Percentiles rank a stretch among this genome's conserved stretches.
Evolutionary conservation across 2,888 invertebrate genomes (phyloP).

Genomic region (Ichneumoninae sp.): DNA sequence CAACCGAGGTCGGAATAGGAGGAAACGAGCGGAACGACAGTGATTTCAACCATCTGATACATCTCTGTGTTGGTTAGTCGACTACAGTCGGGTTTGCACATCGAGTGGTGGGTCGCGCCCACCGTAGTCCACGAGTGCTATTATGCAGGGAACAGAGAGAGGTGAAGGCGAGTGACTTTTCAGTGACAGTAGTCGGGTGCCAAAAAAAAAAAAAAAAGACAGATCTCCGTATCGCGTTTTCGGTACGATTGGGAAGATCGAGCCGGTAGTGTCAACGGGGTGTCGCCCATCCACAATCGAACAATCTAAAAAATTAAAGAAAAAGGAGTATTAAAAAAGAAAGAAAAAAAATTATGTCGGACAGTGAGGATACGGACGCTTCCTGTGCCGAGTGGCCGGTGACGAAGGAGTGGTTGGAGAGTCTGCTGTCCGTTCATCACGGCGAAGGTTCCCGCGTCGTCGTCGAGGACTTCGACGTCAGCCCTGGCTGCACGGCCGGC

Average conservation of each 20-base stretch:
- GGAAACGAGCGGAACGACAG: slow-evolving; percentile 68
- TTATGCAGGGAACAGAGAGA: slow-evolving; percentile 27
- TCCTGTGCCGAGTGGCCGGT: slow-evolving; percentile 85
- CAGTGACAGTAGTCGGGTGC: neutral
- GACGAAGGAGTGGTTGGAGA: slow-evolving; percentile 86
- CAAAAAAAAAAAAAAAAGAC: neutral
- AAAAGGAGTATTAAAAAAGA: neutral
- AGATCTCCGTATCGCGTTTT: neutral
- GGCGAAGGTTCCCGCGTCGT: slow-evolving; percentile 78
- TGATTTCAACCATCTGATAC: slow-evolving; percentile 1
- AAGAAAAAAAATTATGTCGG: slow-evolving; percentile 83
- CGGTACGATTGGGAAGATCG: neutral
- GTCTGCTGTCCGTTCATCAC: slow-evolving; percentile 85
- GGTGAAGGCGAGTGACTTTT: slow-evolving; percentile 21
- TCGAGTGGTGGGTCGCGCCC: slow-evolving; percentile 57
- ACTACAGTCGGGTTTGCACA: slow-evolving; percentile 3
- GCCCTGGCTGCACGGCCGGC: slow-evolving; percentile 87
- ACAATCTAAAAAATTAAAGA: neutral
- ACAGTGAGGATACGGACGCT: slow-evolving; percentile 85
- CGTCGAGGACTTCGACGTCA: slow-evolving; percentile 85
- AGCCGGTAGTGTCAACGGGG: neutral
- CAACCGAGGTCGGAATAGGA: slow-evolving; percentile 66
- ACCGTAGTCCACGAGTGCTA: slow-evolving; percentile 30
- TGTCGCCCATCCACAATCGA: neutral
- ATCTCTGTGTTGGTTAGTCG: neutral